Percentiles rank a stretch among this genome's conserved stretches.
phyloP scores from a whole-genome alignment of 1,140 invertebrate species.

The Psix sp. region DNA sequence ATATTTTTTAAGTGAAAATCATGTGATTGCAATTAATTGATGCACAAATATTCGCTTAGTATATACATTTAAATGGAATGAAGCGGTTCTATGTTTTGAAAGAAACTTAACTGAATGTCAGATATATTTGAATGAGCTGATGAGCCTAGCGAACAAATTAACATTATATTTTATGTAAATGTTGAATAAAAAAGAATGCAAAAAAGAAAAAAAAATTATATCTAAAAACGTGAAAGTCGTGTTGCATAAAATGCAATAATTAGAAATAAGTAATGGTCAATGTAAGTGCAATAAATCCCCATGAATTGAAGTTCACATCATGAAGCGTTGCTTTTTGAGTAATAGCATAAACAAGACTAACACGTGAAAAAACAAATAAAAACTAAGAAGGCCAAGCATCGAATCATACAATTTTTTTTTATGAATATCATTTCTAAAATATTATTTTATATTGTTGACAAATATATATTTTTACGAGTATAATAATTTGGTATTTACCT shows the following conservation, averaged over 20 bases:
- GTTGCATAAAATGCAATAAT: conserved; percentile 53
- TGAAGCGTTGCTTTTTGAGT: conserved; percentile 46
- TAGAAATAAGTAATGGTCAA: conserved; percentile 61
- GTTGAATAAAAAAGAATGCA: conserved; percentile 22
- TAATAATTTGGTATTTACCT: conserved; percentile 30
- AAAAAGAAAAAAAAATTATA: conserved; percentile 19
- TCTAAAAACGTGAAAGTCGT: conserved; percentile 49
- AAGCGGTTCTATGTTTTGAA: conserved; percentile 34
- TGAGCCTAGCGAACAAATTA: conserved; percentile 47
- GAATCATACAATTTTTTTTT: conserved; percentile 37
- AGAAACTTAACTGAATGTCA: conserved; percentile 53
- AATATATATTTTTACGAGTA: conserved; percentile 24
- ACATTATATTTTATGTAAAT: conserved; percentile 51
- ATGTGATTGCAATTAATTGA: conserved; percentile 41
- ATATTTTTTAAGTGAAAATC: conserved; percentile 35
- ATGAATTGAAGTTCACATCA: conserved; percentile 69
- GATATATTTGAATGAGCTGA: conserved; percentile 40
- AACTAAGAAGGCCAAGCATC: conserved; percentile 38
- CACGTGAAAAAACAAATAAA: conserved; percentile 54
- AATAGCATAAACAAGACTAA: conserved; percentile 47
- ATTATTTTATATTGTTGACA: conserved; percentile 15
- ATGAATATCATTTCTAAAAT: conserved; percentile 19
- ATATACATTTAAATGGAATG: no score
- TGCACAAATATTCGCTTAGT: conserved; percentile 53
- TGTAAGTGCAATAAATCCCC: conserved; percentile 70